Percentiles rank a stretch among this genome's conserved stretches.
Evolutionary conservation across 2,113 vertebrate genomes (phyloP).

Genomic region (Myotis yumanensis): DNA sequence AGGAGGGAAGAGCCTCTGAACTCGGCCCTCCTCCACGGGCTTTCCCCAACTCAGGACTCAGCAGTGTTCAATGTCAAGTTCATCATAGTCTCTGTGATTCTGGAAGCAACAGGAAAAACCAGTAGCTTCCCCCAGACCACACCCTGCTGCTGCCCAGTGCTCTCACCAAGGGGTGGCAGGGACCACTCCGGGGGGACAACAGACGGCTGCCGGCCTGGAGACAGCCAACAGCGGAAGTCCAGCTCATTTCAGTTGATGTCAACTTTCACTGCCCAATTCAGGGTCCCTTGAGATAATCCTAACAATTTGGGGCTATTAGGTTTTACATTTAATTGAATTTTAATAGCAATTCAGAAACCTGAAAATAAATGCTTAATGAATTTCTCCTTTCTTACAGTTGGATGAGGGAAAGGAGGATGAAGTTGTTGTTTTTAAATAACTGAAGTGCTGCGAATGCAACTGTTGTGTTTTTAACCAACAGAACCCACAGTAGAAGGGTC

Average conservation of each 20-base stretch:
- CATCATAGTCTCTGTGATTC: conserved; percentile 84
- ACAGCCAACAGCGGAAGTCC: conserved; percentile 31
- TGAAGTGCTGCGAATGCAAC: neutral
- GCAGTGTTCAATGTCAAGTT: conserved; percentile 83
- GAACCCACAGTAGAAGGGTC: conserved; percentile 10
- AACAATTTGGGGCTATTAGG: conserved; percentile 43
- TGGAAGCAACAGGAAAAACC: conserved; percentile 81
- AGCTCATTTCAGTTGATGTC: conserved; percentile 62
- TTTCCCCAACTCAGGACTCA: conserved; percentile 82
- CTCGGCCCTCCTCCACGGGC: conserved; percentile 72
- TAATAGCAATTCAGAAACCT: conserved; percentile 41
- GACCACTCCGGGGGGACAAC: conserved; percentile 76
- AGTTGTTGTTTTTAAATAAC: conserved; percentile 23
- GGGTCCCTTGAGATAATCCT: neutral
- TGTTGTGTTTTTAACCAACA: neutral
- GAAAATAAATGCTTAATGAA: neutral
- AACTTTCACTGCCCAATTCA: neutral
- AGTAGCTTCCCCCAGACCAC: conserved; percentile 72
- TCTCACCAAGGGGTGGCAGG: conserved; percentile 56
- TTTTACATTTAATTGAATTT: conserved; percentile 49
- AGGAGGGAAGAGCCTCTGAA: conserved; percentile 73
- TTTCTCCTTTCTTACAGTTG: conserved; percentile 1
- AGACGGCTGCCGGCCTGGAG: conserved; percentile 59
- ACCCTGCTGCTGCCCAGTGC: conserved; percentile 58
- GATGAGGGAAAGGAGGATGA: neutral